Conservation (phyloP, 2,797 vertebrate genomes). For the Scolopax bukidnonensis region DNA sequence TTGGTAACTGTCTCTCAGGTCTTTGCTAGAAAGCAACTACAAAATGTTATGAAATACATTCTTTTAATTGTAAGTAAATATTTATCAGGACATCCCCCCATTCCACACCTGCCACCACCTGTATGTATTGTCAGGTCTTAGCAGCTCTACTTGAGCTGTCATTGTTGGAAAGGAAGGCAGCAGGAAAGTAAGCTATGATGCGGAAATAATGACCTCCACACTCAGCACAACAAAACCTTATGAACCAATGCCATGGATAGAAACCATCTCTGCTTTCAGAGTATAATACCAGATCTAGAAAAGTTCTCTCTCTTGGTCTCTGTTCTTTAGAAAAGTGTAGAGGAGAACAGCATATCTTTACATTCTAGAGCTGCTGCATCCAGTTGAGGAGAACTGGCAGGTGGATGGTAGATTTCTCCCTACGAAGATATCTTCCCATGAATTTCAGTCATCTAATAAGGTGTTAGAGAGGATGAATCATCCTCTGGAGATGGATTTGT, state of each 20-base stretch:
- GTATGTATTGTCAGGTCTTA: not conserved
- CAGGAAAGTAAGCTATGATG: not conserved
- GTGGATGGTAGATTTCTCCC: not conserved
- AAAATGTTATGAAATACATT: not conserved
- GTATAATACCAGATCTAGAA: not conserved
- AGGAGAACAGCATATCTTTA: not conserved
- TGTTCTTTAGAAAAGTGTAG: not conserved
- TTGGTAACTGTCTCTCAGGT: not conserved
- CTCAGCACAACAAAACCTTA: not conserved
- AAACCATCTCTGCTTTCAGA: not conserved
- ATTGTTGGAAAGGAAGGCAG: not conserved
- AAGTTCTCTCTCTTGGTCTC: not conserved
- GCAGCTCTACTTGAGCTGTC: not conserved
- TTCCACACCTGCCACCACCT: too few species aligned
- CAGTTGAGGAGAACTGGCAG: not conserved
- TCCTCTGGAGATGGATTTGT: not conserved
- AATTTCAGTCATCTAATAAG: not conserved
- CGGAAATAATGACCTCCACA: not conserved
- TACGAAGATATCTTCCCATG: not conserved
- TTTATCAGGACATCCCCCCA: not conserved
- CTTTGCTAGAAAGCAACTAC: not conserved
- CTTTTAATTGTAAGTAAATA: not conserved
- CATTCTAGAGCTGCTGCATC: not conserved
- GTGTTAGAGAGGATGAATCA: not conserved
- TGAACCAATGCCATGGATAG: not conserved